Percentiles rank a stretch among this genome's conserved stretches.
Evolutionary conservation across 2,888 invertebrate genomes (phyloP).

Genomic region (Diaphora mendica): DNA sequence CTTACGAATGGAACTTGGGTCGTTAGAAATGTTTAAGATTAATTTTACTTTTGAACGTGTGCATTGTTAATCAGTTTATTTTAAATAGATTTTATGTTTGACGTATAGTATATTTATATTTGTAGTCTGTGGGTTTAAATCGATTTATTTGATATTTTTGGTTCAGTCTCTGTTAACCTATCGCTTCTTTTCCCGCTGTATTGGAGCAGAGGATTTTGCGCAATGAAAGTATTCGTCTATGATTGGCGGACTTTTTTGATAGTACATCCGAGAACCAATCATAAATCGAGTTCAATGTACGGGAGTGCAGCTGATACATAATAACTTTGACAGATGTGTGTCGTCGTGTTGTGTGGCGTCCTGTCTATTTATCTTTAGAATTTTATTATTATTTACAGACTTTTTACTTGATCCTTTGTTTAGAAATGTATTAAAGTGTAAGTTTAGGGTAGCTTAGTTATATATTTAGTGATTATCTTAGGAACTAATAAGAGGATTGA

Average conservation of each 20-base stretch:
- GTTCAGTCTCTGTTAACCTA: background rate
- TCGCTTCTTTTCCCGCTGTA: slow-evolving; percentile 44
- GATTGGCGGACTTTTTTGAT: slow-evolving; percentile 45
- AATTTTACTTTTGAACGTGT: too few species aligned
- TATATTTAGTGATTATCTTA: slow-evolving; percentile 53
- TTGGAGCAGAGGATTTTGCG: slow-evolving; percentile 45
- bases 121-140: background rate
- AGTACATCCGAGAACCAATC: slow-evolving; percentile 49
- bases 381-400: slow-evolving; percentile 69
- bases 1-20: too few species aligned
- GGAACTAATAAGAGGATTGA: slow-evolving; percentile 42
- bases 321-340: slow-evolving; percentile 60
- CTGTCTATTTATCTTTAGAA: slow-evolving; percentile 73
- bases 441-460: slow-evolving; percentile 57
- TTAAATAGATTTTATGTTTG: too few species aligned
- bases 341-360: slow-evolving; percentile 76
- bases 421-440: slow-evolving; percentile 67
- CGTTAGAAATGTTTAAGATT: too few species aligned
- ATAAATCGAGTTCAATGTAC: slow-evolving; percentile 54
- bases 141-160: background rate
- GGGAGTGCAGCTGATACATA: slow-evolving; percentile 57
- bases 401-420: slow-evolving; percentile 67
- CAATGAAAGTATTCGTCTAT: slow-evolving; percentile 22
- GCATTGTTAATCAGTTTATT: too few species aligned
- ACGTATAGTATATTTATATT: too few species aligned